Evolutionary conservation across 2,797 vertebrate species (phyloP), one percentile per base, ranked within the genome.

Genomic region (Mormyrops boulengeri): DNA sequence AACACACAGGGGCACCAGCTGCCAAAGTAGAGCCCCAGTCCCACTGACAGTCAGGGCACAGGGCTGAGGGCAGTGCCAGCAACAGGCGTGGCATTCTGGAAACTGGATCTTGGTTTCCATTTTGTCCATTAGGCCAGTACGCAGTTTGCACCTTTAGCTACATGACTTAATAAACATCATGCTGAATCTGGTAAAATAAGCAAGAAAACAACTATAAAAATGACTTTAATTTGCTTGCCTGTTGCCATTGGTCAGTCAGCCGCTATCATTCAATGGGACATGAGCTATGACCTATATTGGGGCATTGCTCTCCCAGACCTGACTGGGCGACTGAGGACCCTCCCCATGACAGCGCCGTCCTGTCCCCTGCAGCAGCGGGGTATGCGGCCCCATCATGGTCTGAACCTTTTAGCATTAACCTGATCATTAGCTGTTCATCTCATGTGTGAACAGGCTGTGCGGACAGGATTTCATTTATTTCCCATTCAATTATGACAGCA

Each of bases 121-220:
- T 44, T n/a, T 44, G 19, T 19, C 38, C 73, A 44, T 80, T n/a
- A 41, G 38, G 38, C 73, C 14, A 12, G 2, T 7, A 44, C 14
- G 5, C 73, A 77, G 73, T 3, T 26, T 77, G 17, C 69, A 44
- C 17, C 73, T 19, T 19, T 77, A 77, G 73, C 12, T 80, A 19
- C 17, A 41, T 80, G n/a, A 19, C 17, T 44, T 80, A n/a, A 44
- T 80, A 80, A 77, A 44, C 34, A 85, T 62, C 87, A 87, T 60
- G 88, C 89, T 53, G 57, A 89, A 87, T 77, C 86, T 44, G 88
- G 80, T 66, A 34, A 55, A 88, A 89, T 89, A 84, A 49, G 26
- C 85, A 47, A 82, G 30, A 73, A 60, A 89, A 41, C 44, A 52
- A 49, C 44, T 73, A 38, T 73, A 73, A 30, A 30, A 38, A 73